phyloP scores from a whole-genome alignment of 2,797 vertebrate genomes.

The Halcyon badia region DNA sequence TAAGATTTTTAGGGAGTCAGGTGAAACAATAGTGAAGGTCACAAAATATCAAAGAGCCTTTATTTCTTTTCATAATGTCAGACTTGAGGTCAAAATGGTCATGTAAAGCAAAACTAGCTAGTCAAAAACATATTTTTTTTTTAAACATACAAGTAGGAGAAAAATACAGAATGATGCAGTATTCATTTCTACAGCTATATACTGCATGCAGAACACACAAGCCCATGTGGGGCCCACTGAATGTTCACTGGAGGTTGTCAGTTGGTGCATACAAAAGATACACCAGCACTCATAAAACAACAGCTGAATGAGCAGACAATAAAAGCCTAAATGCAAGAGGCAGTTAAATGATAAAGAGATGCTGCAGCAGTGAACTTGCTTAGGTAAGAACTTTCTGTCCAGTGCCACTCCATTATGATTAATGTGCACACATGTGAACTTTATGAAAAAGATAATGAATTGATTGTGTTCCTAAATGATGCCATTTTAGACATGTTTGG shows the following conservation, averaged over 20 bases:
- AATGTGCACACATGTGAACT: constrained; percentile 75
- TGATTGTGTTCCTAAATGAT: constrained; percentile 77
- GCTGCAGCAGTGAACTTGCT: constrained; percentile 75
- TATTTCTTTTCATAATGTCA: not conserved
- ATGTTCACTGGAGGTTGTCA: not conserved
- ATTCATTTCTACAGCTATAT: not conserved
- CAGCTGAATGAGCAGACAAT: constrained; percentile 76
- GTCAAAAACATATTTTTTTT: not conserved
- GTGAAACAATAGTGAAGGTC: not conserved
- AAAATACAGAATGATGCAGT: not conserved
- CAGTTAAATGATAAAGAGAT: constrained; percentile 78
- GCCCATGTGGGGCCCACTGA: not conserved
- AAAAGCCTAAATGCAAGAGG: constrained; percentile 70
- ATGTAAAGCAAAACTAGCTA: accelerated
- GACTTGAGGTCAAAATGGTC: not conserved
- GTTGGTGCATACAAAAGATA: constrained; percentile 34
- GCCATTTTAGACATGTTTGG: constrained; percentile 76
- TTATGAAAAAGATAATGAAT: constrained; percentile 83
- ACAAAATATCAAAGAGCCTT: not conserved
- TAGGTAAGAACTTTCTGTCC: constrained; percentile 79
- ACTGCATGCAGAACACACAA: not conserved
- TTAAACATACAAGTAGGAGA: not conserved
- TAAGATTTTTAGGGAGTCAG: not conserved
- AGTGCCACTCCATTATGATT: constrained; percentile 73
- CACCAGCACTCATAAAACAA: constrained; percentile 75